These are phyloP conservation scores for Mormyrus lacerda DNA, from an alignment of 2,113 vertebrate species.

Conservation along the genomic window DNA sequence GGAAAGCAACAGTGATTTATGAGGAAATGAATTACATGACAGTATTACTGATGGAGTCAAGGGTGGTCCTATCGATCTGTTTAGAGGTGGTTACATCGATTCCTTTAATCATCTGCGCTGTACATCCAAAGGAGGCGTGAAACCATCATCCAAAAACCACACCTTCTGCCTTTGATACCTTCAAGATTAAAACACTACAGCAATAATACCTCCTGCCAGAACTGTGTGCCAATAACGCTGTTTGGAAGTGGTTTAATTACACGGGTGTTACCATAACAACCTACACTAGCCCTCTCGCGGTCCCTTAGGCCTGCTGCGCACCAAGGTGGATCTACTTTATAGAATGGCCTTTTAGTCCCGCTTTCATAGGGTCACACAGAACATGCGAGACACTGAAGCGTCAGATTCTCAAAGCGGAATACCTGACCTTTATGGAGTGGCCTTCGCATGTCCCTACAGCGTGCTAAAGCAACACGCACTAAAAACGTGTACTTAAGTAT, in stretches of 20 bases:
- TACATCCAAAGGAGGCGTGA: not conserved
- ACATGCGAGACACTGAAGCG: not conserved
- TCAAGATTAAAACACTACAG: not conserved
- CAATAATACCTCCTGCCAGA: not conserved
- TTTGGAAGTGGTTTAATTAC: not conserved
- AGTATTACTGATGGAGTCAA: not conserved
- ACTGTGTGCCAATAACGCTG: not conserved
- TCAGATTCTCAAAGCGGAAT: not conserved
- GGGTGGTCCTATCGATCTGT: conserved; percentile 9
- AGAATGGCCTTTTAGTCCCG: not conserved
- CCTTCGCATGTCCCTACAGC: not conserved
- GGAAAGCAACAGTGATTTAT: not conserved
- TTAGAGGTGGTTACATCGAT: not conserved
- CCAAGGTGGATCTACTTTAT: not conserved
- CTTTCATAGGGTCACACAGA: not conserved
- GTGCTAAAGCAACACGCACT: not conserved
- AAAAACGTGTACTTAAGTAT: not conserved
- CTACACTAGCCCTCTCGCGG: not conserved
- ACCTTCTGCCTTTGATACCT: not conserved
- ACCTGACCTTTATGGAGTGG: not conserved
- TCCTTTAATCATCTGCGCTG: not conserved
- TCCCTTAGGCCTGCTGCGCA: too few relatives aligned
- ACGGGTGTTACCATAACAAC: conserved; percentile 6
- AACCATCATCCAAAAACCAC: not conserved
- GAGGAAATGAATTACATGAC: not conserved